Evolutionary conservation across 2,888 invertebrate species (phyloP).

Genomic region (Arenicola marina): DNA sequence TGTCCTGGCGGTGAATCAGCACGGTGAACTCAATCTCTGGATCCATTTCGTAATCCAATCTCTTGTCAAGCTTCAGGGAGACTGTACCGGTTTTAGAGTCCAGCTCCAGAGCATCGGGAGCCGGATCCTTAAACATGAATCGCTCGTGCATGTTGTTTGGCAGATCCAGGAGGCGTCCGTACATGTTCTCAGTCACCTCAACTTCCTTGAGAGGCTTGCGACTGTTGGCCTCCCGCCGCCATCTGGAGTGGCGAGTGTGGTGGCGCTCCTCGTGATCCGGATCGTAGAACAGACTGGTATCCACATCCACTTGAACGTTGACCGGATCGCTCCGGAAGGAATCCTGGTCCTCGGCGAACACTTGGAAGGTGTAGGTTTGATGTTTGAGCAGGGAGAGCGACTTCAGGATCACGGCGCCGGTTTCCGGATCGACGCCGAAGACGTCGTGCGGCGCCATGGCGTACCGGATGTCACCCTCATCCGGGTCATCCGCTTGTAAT

Average conservation of each 20-base stretch:
- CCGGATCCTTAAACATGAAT: slow-evolving; percentile 29
- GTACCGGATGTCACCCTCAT: slow-evolving; percentile 20
- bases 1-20: slow-evolving; percentile 35
- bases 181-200: slow-evolving; percentile 19
- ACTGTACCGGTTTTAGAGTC: slow-evolving; percentile 22
- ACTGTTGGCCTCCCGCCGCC: slow-evolving; percentile 7
- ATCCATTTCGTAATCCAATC: slow-evolving; percentile 77
- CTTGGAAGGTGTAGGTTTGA: slow-evolving; percentile 12
- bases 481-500: slow-evolving; percentile 22
- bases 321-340: slow-evolving; percentile 21
- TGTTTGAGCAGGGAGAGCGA: slow-evolving; percentile 6
- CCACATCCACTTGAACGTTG: slow-evolving; percentile 18
- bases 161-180: slow-evolving; percentile 14
- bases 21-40: slow-evolving; percentile 39
- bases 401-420: slow-evolving; percentile 17
- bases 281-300: neutral
- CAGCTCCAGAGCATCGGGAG: slow-evolving; percentile 25
- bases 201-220: slow-evolving; percentile 18
- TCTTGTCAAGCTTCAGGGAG: slow-evolving; percentile 19
- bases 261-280: neutral
- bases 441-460: slow-evolving; percentile 18
- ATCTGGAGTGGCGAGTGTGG: slow-evolving; percentile 1
- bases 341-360: slow-evolving; percentile 19
- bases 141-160: slow-evolving; percentile 20
- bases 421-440: slow-evolving; percentile 18